A percentile compares a stretch with the other conserved stretches of the same genome.
phyloP scores from a whole-genome alignment of 2,888 invertebrate species.

The Coleophora flavipennella region DNA sequence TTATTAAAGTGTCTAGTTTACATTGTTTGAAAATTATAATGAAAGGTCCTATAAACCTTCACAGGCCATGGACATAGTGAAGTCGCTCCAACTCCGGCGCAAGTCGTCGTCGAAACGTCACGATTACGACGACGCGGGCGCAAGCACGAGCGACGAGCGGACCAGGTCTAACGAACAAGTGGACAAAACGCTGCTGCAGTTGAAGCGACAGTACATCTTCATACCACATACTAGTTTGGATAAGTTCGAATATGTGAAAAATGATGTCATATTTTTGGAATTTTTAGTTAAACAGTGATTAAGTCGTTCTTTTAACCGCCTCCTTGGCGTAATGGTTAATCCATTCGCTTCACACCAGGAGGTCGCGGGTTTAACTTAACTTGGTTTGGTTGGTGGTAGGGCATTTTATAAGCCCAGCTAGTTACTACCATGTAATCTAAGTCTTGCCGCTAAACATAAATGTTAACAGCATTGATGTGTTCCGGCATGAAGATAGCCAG shows the following conservation, averaged over 20 bases:
- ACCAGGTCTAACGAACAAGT: conserved; percentile 39
- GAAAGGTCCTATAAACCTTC: too few relatives aligned
- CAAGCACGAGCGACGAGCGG: conserved; percentile 26
- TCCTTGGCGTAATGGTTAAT: too few relatives aligned
- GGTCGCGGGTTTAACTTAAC: too few relatives aligned
- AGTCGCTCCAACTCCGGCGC: conserved; percentile 66
- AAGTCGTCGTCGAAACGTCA: conserved; percentile 52
- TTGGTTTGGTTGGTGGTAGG: too few relatives aligned
- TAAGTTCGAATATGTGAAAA: conserved; percentile 73
- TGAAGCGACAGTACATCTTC: conserved; percentile 74
- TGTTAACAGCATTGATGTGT: too few relatives aligned
- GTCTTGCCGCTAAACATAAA: too few relatives aligned
- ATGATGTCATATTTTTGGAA: conserved; percentile 75
- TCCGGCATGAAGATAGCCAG: too few relatives aligned
- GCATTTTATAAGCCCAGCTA: too few relatives aligned
- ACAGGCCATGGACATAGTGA: conserved; percentile 76
- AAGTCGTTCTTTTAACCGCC: not conserved
- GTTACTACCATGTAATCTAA: too few relatives aligned
- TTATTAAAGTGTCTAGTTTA: too few relatives aligned
- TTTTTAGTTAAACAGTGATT: conserved; percentile 50
- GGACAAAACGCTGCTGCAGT: conserved; percentile 44
- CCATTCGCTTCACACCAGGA: too few relatives aligned
- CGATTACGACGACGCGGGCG: conserved; percentile 40
- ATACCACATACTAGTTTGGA: conserved; percentile 76
- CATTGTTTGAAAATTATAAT: too few relatives aligned